Evolutionary conservation across 1,140 invertebrate species (phyloP).

Genomic region (Coptotermes formosanus): DNA sequence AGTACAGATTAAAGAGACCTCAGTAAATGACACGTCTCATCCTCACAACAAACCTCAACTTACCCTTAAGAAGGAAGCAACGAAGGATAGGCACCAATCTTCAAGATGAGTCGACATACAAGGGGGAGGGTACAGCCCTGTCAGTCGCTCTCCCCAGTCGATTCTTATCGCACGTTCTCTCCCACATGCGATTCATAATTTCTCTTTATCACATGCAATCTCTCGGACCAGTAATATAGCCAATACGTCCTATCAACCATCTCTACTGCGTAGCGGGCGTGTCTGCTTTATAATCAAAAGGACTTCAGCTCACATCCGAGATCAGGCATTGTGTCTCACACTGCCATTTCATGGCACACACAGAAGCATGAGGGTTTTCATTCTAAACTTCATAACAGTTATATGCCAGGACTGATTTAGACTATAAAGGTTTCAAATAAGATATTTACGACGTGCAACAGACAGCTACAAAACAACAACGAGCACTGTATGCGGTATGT

Average conservation of each 20-base stretch:
- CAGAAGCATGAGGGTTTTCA: no score
- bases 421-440: no score
- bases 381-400: no score
- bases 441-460: no score
- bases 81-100: not conserved
- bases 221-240: not conserved
- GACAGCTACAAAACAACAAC: no score
- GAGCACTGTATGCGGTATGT: no score
- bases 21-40: not conserved
- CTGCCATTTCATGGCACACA: no score
- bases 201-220: not conserved
- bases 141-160: not conserved
- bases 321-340: no score
- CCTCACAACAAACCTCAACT: not conserved
- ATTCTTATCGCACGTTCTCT: not conserved
- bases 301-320: not conserved
- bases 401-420: no score
- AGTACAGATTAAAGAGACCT: no score
- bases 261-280: no score
- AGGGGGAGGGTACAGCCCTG: not conserved
- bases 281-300: not conserved
- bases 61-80: not conserved
- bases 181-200: not conserved
- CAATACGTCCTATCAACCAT: not conserved
- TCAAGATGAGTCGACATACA: not conserved